phyloP scores from a whole-genome alignment of 2,797 vertebrate genomes.

The Syndactyla subalaris region DNA sequence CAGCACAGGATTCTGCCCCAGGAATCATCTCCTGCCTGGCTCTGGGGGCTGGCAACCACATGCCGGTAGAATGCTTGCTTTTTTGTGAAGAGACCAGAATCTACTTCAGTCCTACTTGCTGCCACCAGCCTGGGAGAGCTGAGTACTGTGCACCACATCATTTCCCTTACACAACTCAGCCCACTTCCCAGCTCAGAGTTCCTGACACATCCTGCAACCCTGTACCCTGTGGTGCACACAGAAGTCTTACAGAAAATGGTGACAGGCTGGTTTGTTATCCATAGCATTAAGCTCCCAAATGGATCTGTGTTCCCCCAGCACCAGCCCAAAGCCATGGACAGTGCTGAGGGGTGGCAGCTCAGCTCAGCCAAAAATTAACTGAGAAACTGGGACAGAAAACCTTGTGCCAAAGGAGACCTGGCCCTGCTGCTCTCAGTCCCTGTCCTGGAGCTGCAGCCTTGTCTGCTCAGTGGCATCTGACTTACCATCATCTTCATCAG shows the following conservation, averaged over 20 bases:
- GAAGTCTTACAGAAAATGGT: background rate
- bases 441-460: background rate
- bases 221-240: background rate
- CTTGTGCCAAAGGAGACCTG: background rate
- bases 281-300: background rate
- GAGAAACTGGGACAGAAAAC: background rate
- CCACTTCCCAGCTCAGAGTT: background rate
- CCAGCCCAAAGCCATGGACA: background rate
- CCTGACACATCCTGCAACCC: background rate
- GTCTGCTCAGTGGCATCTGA: conserved; percentile 30
- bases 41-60: background rate
- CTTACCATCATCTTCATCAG: conserved; percentile 97
- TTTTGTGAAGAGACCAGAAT: background rate
- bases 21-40: background rate
- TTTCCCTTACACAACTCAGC: background rate
- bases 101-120: background rate
- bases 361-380: background rate
- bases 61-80: background rate
- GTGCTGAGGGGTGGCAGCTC: background rate
- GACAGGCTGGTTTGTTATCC: background rate
- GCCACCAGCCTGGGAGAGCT: background rate
- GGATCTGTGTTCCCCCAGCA: background rate
- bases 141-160: background rate
- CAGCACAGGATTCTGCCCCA: background rate
- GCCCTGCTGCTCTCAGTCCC: background rate